Percentiles rank a stretch among this genome's conserved stretches.
These are phyloP conservation scores for Cromileptes altivelis DNA, from an alignment of 2,113 vertebrate genomes.

Conservation along the genomic window DNA sequence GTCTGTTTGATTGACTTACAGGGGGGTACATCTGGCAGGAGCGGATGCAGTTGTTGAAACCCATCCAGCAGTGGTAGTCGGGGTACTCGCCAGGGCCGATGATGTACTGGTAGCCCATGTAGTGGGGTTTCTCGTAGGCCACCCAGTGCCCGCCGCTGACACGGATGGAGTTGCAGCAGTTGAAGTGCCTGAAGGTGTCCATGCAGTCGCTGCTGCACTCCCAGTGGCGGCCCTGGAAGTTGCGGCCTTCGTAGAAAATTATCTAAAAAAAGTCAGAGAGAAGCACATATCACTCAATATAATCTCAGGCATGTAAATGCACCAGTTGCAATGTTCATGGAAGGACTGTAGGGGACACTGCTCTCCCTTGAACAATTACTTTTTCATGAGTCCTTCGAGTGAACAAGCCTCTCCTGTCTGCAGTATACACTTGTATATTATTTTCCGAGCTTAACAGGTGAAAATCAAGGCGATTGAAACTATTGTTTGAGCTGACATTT, in stretches of 20 bases:
- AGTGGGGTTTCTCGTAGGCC: slow-evolving; percentile 83
- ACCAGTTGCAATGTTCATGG: slow-evolving; percentile 12
- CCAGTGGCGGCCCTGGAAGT: slow-evolving; percentile 83
- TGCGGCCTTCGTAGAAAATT: slow-evolving; percentile 84
- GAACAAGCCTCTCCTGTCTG: slow-evolving; percentile 1
- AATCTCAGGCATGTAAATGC: background rate
- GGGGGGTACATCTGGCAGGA: slow-evolving; percentile 86
- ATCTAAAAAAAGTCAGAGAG: slow-evolving; percentile 70
- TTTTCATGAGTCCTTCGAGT: background rate
- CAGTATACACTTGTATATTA: slow-evolving; percentile 14
- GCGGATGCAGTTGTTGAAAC: slow-evolving; percentile 86
- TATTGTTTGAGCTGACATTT: slow-evolving; percentile 14
- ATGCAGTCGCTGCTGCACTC: slow-evolving; percentile 83
- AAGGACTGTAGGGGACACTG: slow-evolving; percentile 69
- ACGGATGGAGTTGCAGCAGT: slow-evolving; percentile 83
- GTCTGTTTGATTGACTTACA: slow-evolving; percentile 84
- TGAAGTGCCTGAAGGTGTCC: slow-evolving; percentile 84
- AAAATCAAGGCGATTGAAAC: slow-evolving; percentile 42
- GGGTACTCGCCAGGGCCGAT: slow-evolving; percentile 81
- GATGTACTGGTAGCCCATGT: slow-evolving; percentile 84
- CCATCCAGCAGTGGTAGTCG: slow-evolving; percentile 81
- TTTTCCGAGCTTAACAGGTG: slow-evolving; percentile 23
- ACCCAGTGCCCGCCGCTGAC: slow-evolving; percentile 83
- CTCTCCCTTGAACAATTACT: slow-evolving; percentile 60
- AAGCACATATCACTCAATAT: slow-evolving; percentile 4